Evolutionary conservation across 1,140 invertebrate species (phyloP), one percentile per base, ranked within the genome.

Genomic region (Bombus fervidus): DNA sequence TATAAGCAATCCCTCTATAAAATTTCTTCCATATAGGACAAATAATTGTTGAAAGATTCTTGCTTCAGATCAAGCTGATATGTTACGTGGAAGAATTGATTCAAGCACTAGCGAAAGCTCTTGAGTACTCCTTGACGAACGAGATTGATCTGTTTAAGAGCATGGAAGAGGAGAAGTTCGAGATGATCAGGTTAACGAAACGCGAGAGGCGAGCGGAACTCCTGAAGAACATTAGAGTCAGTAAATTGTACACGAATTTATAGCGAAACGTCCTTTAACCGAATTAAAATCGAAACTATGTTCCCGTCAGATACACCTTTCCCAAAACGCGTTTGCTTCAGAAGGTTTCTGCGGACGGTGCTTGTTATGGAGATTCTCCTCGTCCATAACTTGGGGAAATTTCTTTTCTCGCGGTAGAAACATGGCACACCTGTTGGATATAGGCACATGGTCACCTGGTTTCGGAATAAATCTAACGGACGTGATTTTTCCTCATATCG

Each of bases 91-190:
- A 96, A 75, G 96, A 97, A 92, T 92, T 98, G 75, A 93, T 97
- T 64, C 93, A 94, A 85, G 96, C 96, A 0, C 96, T 98, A 86
- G 93, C 96, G 15, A 95, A 96, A 18, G 96, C 97, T 2, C 90
- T 98, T 47, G 96, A 97, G 73, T 95, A 96, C 71, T 96, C 97
- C 0, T 96, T 97, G 25, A 91, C 96, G 41, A 96, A 96, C 64
- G 97, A 98, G 93, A 95, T 96, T 62, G 96, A 97, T 59, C 95
- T 97, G 68, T 96, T 97, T n/a, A 95, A 96, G 39, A 96, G 97
- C 92, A 96, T 98, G 28, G 97, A 97, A 0, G 97, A 98, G 76
- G 97, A 98, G 93, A 97, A 98, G 93, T 98, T 97, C 96, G 97
- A 98, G 88, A 96, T 96, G 2, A 96, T 97, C 69, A 96, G 97